Percentiles rank a stretch among this genome's conserved stretches.
These are phyloP conservation scores for Calliphora vicina DNA, from an alignment of 1,140 invertebrate species.

Conservation along the genomic window DNA sequence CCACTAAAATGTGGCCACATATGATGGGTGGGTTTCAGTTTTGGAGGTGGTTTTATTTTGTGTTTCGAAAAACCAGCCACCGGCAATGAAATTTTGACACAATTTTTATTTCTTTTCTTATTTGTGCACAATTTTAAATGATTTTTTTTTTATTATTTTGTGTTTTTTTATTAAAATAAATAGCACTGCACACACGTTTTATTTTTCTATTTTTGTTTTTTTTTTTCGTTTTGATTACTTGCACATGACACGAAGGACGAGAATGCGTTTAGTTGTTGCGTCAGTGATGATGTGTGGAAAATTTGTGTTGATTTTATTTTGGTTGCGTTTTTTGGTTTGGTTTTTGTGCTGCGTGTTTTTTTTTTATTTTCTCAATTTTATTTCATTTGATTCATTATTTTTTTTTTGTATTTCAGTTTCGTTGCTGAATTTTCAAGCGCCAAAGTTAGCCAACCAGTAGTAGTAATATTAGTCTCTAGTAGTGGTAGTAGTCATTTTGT, in stretches of 20 bases:
- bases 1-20: constrained; percentile 31
- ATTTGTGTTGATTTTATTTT: constrained; percentile 58
- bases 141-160: not conserved
- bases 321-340: constrained; percentile 30
- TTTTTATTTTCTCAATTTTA: not conserved
- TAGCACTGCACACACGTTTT: not conserved
- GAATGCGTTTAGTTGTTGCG: constrained; percentile 32
- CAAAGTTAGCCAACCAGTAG: constrained; percentile 31
- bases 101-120: not conserved
- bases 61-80: not conserved
- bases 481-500: not conserved
- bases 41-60: not conserved
- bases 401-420: not conserved
- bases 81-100: not conserved
- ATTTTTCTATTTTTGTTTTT: not conserved
- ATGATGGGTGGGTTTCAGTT: not conserved
- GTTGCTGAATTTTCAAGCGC: constrained; percentile 13
- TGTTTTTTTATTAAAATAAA: not conserved
- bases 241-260: not conserved
- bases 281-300: constrained; percentile 53
- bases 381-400: not conserved
- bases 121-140: not conserved
- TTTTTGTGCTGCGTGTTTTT: not conserved
- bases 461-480: not conserved
- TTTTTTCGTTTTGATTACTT: constrained; percentile 12